A percentile compares a stretch with the other conserved stretches of the same genome.
Evolutionary conservation across 2,888 invertebrate genomes (phyloP).

Genomic region (Tachystola acroxantha): DNA sequence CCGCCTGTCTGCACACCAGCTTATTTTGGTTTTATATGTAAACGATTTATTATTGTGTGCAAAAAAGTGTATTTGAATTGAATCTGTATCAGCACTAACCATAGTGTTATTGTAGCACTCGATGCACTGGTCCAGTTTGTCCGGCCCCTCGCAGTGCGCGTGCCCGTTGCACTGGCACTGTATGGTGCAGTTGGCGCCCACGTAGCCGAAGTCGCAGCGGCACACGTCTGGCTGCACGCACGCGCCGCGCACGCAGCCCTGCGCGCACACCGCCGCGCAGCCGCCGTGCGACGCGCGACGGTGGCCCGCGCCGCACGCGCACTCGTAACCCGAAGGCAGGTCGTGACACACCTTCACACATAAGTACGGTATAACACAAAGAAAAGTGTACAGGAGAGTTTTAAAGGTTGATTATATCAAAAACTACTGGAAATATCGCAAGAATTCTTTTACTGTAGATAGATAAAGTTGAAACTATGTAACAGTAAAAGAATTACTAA

Average conservation of each 20-base stretch:
- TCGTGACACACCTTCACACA: conserved; percentile 85
- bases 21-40: no score
- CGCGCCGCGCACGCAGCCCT: conserved; percentile 91
- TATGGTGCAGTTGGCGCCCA: conserved; percentile 95
- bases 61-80: no score
- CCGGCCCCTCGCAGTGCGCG: conserved; percentile 93
- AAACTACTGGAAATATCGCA: no score
- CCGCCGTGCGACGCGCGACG: conserved; percentile 81
- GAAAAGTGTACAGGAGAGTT: no score
- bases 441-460: no score
- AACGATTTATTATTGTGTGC: no score
- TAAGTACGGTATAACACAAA: no score
- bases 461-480: no score
- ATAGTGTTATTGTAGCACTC: conserved; percentile 95
- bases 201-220: conserved; percentile 95
- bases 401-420: no score
- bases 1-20: no score
- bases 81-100: no score
- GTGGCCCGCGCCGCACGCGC: conserved; percentile 86
- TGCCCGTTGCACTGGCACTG: conserved; percentile 97
- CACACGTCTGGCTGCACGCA: conserved; percentile 92
- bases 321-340: conserved; percentile 87
- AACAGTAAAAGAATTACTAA: no score
- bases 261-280: conserved; percentile 89
- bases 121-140: conserved; percentile 88